Evolutionary conservation across 1,140 invertebrate genomes (phyloP).

Genomic region (Drosophila orena): DNA sequence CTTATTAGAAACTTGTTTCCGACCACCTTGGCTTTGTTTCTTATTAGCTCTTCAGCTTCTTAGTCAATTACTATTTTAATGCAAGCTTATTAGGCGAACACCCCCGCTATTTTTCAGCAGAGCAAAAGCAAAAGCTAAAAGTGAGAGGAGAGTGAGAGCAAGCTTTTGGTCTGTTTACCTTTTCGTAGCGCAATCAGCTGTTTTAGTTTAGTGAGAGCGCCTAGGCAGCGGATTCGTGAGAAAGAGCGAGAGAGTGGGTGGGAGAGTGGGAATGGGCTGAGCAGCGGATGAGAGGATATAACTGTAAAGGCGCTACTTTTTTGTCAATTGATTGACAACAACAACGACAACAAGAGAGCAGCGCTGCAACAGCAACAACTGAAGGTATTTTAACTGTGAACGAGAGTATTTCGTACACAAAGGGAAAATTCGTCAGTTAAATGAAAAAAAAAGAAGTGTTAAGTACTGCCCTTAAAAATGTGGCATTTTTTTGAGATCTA

Average conservation of each 20-base stretch:
- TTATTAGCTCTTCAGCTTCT: conserved; percentile 39
- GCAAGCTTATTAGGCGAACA: conserved; percentile 37
- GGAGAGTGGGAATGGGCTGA: conserved; percentile 3
- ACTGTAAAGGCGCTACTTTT: conserved; percentile 61
- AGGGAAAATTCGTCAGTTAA: background rate
- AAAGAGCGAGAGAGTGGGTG: conserved; percentile 9
- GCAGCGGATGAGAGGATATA: conserved; percentile 36
- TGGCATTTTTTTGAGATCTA: too few species aligned
- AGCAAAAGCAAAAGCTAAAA: conserved; percentile 30
- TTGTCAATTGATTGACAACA: conserved; percentile 78
- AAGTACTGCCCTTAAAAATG: too few species aligned
- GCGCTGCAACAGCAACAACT: conserved; percentile 28
- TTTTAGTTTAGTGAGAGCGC: conserved; percentile 59
- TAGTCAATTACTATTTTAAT: conserved; percentile 74
- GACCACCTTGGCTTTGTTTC: conserved; percentile 78
- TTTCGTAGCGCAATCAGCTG: conserved; percentile 69
- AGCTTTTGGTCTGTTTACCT: conserved; percentile 75
- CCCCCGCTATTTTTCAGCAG: conserved; percentile 26
- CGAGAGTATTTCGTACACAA: conserved; percentile 4
- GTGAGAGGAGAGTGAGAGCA: conserved; percentile 43
- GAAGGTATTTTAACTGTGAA: conserved; percentile 38
- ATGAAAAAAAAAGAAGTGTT: too few species aligned
- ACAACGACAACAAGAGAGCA: conserved; percentile 30
- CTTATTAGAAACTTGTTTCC: conserved; percentile 67
- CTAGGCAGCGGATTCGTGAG: conserved; percentile 30